Base-by-base conservation (phyloP, 2,888 invertebrate species). In the Folsomia manolachei region DNA sequence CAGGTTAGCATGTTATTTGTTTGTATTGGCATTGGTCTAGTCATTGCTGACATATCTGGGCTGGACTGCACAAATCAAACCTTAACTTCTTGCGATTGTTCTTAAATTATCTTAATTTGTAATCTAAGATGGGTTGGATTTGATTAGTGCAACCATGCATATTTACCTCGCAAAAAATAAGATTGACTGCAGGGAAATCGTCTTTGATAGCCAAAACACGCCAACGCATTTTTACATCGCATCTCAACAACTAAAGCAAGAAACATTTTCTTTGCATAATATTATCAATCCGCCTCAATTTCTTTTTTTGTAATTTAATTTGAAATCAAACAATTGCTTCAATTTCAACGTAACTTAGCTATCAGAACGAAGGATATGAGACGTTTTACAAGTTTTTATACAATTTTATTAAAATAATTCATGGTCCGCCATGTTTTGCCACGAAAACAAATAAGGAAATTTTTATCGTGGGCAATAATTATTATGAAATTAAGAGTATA, bases 151-250 rank as follows among this genome's bases (percentile, higher is more conserved):
- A n/a, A n/a, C n/a, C n/a, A n/a, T n/a, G n/a, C n/a, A n/a, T n/a
- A n/a, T n/a, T n/a, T n/a, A n/a, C n/a, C n/a, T n/a, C n/a, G n/a
- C 39, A 39, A 14, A 39, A 39, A 39, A 39, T 9, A 39, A 39
- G 39, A 39, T 39, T 39, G 39, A 56, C 56, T 21, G 56, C 21
- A 39, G 39, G 14, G 14, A 56, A 56, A 56, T 21, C n/a, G 19
- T 19, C 56, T 21, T 56, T 56, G 56, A 56, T 56, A n/a, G 56
- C n/a, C n/a, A n/a, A n/a, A n/a, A 56, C 56, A 56, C 56, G 56
- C 56, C 56, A 56, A 56, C 56, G 56, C 56, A 56, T 39, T 14
- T 39, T n/a, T n/a, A n/a, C n/a, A n/a, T n/a, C n/a, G n/a, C n/a
- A n/a, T n/a, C n/a, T n/a, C n/a, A n/a, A n/a, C n/a, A n/a, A n/a